Evolutionary conservation across 2,888 invertebrate species (phyloP), one percentile per base, ranked within the genome.

Genomic region (Laspeyria flexula): DNA sequence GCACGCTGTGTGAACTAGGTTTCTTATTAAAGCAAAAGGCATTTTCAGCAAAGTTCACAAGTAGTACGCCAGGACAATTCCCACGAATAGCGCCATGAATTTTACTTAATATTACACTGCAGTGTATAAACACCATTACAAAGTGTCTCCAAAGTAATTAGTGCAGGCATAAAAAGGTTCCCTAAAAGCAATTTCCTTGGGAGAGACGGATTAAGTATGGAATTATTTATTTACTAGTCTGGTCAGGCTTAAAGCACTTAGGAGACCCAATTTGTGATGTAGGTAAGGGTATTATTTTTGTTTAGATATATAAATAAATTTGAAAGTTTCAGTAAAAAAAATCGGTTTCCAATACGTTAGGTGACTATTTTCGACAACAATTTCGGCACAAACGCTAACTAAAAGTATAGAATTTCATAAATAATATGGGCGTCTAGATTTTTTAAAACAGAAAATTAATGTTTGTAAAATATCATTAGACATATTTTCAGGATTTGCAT

Each of bases 151-250:
- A 25, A 56, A 58, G 58, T 67, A 71, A 66, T 68, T 67, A 65
- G 57, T 50, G 27, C 29, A 55, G 48, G 50, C 57, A 60, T 57
- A 63, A 70, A 68, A 70, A 65, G 60, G 60, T 52, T 48, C 51
- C 42, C 56, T 45, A 55, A 68, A 68, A 70, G 62, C 60, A 68
- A 60, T 68, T 62, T 62, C 39, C 52, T 55, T 46, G 39, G 15
- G 35, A 57, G 46, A 64, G 54, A 62, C 55, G 54, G 56, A 68
- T 61, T 65, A 71, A 59, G 62, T 57, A 54, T 45, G 44, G 58
- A 68, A 68, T 70, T 68, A 71, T 68, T 65, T 68, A 70, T 68
- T 62, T 68, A 65, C 35, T 40, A 51, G 56, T 44, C 35, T 54
- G 52, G 65, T 52, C 61, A 51, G 48, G 40, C 62, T 62, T 49